Base-by-base conservation (phyloP, 2,888 invertebrate species). In the Nymphalis polychloros region DNA sequence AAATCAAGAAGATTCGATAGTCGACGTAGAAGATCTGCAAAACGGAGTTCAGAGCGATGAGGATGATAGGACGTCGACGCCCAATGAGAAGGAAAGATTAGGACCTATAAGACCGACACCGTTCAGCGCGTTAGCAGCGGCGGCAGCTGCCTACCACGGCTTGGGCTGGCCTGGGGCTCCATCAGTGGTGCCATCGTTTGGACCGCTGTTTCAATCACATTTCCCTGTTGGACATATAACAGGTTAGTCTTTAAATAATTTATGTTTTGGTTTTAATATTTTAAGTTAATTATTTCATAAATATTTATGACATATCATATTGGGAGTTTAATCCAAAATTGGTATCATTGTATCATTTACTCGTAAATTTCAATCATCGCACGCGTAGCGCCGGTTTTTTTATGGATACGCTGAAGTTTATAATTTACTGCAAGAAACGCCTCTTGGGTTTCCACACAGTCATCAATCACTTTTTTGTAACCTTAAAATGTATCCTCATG, bases 1-100 rank as follows among this genome's bases (percentile, higher is more conserved):
- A 68, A 94, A 95, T 71, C 95, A 94, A 63, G 93, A 93, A 73
- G 94, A 94, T 75, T 95, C 95, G 60, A 93, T 95, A 79, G 96
- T 97, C 17, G 97, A 97, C 82, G 96, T 97, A 17, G 97, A 96
- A 84, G 97, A 96, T 79, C 88, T 96, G 80, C 94, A 94, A 79
- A 94, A 94, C 71, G 94, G 94, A 61, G 77, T 76, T 17, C 83
- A 83, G 65, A 90, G 90, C 79, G 93, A 93, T 75, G 92, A 93
- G 67, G 92, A 92, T 59, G 92, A 92, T 65, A 82, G 89, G 75
- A 79, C 80, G 68, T 81, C 84, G 53, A 77, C 80, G 61, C 77
- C 79, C 52, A 81, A 78, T 59, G 89, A 88, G 67, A 89, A 90
- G 73, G 86, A 90, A 67, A 87, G 86, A 72, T 72, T 90, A 78